Base-by-base conservation (phyloP, 2,113 vertebrate genomes). In the Butorides virescens region DNA sequence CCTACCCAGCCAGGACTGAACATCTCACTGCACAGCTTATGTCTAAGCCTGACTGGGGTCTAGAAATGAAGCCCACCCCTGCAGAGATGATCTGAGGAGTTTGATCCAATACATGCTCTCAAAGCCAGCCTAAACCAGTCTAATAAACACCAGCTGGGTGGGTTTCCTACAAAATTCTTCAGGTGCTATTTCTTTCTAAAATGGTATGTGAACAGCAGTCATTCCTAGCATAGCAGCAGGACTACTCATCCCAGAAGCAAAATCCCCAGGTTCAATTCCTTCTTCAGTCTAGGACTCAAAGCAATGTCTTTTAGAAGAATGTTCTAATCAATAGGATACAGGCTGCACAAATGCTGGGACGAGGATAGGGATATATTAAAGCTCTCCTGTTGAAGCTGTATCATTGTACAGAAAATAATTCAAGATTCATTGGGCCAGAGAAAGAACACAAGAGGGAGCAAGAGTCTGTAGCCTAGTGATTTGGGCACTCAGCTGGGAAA, bases 361-460 rank as follows among this genome's bases (percentile, higher is more conserved):
- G 30, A 73, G 34, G 56, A 47, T 1, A 77, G 17, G 62, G 49
- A 53, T 32, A 32, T 11, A 49, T 16, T 83, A 65, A 91, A 87
- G 49, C 32, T 82, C 62, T 89, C 56, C 62, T 76, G 26, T 26
- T 58, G 73, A 78, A 94, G 36, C 27, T 61, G 29, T 65, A 26
- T 92, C 30, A 78, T 85, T 87, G 77, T 85, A 49, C 19, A 89
- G 84, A 93, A 96, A 95, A 90, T 75, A 94, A 96, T 88, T 82
- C 74, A 66, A 58, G 90, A 93, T 83, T 92, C 74, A 86, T 61
- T 94, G 94, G 94, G 92, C 96, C 58, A 67, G 94, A 95, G 74
- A 94, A 95, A 95, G 96, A 97, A 97, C 96, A 83, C 53, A 79
- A 96, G 95, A 96, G 95, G 96, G 94, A 97, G 95, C 67, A 95